A percentile compares a stretch with the other conserved stretches of the same genome.
Conservation (phyloP, 2,888 invertebrate genomes). For the Hyposoter didymator region DNA sequence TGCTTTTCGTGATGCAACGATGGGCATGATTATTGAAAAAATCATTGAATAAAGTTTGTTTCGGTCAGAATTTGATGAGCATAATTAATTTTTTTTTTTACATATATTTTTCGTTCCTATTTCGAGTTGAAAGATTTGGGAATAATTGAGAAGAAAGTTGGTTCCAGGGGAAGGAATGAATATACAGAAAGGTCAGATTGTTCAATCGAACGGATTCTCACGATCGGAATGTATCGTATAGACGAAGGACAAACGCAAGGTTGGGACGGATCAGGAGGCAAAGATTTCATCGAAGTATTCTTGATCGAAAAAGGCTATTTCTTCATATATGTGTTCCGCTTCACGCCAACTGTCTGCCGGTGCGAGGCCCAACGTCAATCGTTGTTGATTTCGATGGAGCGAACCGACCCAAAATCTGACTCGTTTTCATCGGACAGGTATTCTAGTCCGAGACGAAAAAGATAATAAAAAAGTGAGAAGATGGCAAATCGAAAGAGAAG, state of each 20-base stretch:
- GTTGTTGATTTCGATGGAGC: slow-evolving; percentile 61
- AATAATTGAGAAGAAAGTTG: neutral
- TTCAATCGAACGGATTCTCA: slow-evolving; percentile 51
- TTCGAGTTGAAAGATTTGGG: neutral
- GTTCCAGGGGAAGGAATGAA: neutral
- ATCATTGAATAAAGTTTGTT: no score
- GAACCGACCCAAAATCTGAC: slow-evolving; percentile 54
- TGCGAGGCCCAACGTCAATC: slow-evolving; percentile 62
- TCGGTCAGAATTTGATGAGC: no score
- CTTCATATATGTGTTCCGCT: slow-evolving; percentile 44
- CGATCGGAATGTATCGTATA: slow-evolving; percentile 35
- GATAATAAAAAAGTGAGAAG: slow-evolving; percentile 37
- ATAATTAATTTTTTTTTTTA: neutral
- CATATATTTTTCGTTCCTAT: neutral
- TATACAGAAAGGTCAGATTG: neutral
- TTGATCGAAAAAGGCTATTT: slow-evolving; percentile 50
- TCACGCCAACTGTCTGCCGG: slow-evolving; percentile 60
- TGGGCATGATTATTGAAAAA: neutral
- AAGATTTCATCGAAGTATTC: slow-evolving; percentile 54
- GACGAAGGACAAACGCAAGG: neutral
- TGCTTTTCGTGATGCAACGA: neutral
- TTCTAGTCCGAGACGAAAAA: slow-evolving; percentile 76
- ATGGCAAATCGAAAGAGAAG: slow-evolving; percentile 38
- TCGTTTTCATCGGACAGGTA: slow-evolving; percentile 80
- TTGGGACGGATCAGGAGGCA: neutral